Evolutionary conservation across 2,888 invertebrate species (phyloP).

Genomic region (Synanthedon andrenaeformis): DNA sequence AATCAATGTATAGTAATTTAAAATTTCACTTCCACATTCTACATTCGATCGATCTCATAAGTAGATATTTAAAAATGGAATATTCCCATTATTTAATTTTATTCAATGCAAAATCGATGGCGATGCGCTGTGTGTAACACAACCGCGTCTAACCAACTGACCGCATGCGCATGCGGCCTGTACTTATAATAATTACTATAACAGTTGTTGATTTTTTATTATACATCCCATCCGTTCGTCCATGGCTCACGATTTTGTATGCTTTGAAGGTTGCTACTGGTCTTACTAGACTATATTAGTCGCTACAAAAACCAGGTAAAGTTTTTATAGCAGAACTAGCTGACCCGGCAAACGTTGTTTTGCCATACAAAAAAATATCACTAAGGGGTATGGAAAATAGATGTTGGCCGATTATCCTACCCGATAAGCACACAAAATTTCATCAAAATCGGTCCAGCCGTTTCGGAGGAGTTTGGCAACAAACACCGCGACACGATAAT

Average conservation of each 20-base stretch:
- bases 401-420: no score
- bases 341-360: no score
- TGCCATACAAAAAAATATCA: no score
- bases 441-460: no score
- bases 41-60: slow-evolving; percentile 4
- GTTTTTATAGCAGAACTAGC: no score
- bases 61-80: slow-evolving; percentile 6
- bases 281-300: neutral
- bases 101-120: neutral
- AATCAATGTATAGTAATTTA: slow-evolving; percentile 6
- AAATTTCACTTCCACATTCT: slow-evolving; percentile 14
- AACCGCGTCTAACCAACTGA: slow-evolving; percentile 41
- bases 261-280: slow-evolving; percentile 33
- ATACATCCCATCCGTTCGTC: slow-evolving; percentile 31
- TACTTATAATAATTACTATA: slow-evolving; percentile 56
- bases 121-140: slow-evolving; percentile 22
- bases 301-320: no score
- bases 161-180: slow-evolving; percentile 34
- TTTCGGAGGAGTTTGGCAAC: no score
- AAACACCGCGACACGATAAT: no score
- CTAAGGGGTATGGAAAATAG: no score
- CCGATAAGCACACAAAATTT: no score
- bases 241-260: slow-evolving; percentile 16
- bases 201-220: slow-evolving; percentile 53
- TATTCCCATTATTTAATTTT: neutral